These are phyloP conservation scores for Valencia hispanica DNA, from an alignment of 2,797 vertebrate species.

Conservation along the genomic window DNA sequence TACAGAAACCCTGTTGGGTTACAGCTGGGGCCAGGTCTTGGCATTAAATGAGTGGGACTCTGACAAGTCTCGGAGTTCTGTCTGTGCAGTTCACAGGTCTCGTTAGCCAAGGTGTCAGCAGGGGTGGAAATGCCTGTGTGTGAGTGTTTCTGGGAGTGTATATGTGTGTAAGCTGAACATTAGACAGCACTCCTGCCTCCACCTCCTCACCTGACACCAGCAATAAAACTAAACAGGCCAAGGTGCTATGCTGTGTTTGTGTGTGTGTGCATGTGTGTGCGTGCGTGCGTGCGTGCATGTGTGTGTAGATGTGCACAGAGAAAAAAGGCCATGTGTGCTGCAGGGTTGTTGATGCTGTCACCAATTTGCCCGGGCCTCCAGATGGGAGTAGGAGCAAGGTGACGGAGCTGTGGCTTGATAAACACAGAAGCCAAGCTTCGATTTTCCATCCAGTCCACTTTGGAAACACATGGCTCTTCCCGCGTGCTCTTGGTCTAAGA, in stretches of 20 bases:
- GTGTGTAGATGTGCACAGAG: constrained; percentile 49
- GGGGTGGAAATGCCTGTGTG: constrained; percentile 73
- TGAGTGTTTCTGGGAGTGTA: constrained; percentile 63
- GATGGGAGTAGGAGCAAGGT: constrained; percentile 81
- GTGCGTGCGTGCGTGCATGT: no score
- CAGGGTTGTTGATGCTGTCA: constrained; percentile 80
- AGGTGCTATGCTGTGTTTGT: constrained; percentile 66
- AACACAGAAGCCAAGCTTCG: constrained; percentile 85
- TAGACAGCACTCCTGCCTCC: constrained; percentile 80
- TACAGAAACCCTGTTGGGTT: constrained; percentile 63
- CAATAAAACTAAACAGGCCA: constrained; percentile 86
- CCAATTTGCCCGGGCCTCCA: constrained; percentile 75
- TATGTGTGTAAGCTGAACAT: constrained; percentile 72
- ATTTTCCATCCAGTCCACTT: constrained; percentile 87
- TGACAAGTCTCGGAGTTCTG: constrained; percentile 78
- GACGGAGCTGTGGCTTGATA: constrained; percentile 87
- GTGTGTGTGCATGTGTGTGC: constrained; percentile 41
- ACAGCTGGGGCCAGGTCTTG: constrained; percentile 63
- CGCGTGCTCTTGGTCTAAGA: constrained; percentile 61
- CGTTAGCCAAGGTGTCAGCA: constrained; percentile 78
- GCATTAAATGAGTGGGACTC: constrained; percentile 77
- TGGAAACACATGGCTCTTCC: constrained; percentile 85
- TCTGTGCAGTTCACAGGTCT: constrained; percentile 80
- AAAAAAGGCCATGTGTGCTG: constrained; percentile 69
- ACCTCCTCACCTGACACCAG: constrained; percentile 84